Conservation (phyloP, 2,888 invertebrate genomes). For the Petrolisthes cinctipes region DNA sequence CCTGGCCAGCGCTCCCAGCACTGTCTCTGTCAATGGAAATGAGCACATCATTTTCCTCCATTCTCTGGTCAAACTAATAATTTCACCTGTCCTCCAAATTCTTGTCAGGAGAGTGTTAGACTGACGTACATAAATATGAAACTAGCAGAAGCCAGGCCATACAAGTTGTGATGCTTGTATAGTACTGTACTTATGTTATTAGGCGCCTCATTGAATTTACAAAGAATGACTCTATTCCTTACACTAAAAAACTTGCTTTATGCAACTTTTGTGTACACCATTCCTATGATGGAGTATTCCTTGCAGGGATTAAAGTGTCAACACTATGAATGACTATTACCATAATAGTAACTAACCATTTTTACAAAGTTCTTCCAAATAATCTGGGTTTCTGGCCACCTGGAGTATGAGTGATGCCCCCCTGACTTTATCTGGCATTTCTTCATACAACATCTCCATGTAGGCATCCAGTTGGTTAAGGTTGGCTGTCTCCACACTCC, state of each 20-base stretch:
- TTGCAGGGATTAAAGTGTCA: too few relatives aligned
- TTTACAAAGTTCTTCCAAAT: slow-evolving; percentile 90
- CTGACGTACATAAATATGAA: not conserved
- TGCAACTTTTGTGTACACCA: too few relatives aligned
- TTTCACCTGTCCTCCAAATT: too few relatives aligned
- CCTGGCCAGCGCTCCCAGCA: slow-evolving; percentile 93
- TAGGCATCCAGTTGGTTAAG: slow-evolving; percentile 92
- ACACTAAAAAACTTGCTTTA: too few relatives aligned
- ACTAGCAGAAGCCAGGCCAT: not conserved
- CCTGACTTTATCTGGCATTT: slow-evolving; percentile 83
- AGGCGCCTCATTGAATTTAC: too few relatives aligned
- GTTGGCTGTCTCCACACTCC: slow-evolving; percentile 73
- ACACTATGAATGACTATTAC: too few relatives aligned
- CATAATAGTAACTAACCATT: slow-evolving; percentile 79
- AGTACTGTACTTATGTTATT: too few relatives aligned
- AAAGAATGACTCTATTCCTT: too few relatives aligned
- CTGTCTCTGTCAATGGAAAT: slow-evolving; percentile 75
- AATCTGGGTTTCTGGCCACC: slow-evolving; percentile 92
- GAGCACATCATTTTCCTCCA: too few relatives aligned
- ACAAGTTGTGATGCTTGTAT: not conserved
- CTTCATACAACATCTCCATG: slow-evolving; percentile 96
- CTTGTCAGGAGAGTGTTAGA: not conserved
- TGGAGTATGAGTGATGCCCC: slow-evolving; percentile 92
- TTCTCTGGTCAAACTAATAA: too few relatives aligned
- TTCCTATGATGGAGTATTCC: too few relatives aligned